Conservation (phyloP, 2,797 vertebrate species). For the Cryptoblepharus egeriae region DNA sequence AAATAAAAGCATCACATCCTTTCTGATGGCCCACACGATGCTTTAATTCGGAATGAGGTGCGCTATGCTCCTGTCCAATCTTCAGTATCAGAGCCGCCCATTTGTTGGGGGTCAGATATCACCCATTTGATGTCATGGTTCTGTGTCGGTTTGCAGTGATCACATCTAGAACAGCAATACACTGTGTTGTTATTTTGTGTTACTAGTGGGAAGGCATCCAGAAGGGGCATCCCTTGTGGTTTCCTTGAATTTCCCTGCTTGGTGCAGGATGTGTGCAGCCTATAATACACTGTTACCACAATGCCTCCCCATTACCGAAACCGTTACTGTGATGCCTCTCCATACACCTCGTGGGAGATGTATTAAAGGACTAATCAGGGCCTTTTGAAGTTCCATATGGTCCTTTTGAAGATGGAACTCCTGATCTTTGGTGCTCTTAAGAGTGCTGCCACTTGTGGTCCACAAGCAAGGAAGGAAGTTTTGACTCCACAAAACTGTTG, state of each 20-base stretch:
- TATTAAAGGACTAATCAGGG: neutral
- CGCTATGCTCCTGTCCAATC: no score
- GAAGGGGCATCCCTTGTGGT: no score
- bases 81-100: no score
- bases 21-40: neutral
- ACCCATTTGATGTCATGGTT: neutral
- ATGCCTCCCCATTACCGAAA: no score
- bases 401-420: neutral
- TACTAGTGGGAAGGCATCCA: neutral
- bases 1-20: no score
- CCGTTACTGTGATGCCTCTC: no score
- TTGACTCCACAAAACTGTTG: neutral
- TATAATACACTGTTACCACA: no score
- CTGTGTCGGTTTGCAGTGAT: neutral
- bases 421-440: neutral
- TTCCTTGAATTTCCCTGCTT: no score
- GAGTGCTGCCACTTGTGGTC: no score
- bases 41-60: neutral
- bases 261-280: neutral
- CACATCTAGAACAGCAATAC: no score
- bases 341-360: neutral
- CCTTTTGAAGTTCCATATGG: neutral
- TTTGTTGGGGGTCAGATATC: neutral
- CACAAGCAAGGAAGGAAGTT: neutral
- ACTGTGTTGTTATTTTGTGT: neutral